phyloP scores from a whole-genome alignment of 2,113 vertebrate genomes.

The Odontesthes bonariensis region DNA sequence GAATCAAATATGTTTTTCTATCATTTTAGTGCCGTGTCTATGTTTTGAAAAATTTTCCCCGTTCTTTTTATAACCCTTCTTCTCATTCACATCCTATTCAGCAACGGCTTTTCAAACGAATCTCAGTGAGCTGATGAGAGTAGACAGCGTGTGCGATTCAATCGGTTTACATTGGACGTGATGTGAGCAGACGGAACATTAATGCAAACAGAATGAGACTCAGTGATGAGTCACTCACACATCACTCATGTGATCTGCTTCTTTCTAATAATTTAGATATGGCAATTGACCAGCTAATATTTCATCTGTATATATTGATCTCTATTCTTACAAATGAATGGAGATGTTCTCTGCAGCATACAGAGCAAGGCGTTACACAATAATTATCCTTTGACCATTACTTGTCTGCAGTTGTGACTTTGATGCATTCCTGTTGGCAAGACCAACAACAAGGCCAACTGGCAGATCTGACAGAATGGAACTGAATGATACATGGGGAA shows the following conservation, averaged over 20 bases:
- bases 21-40: slow-evolving; percentile 5
- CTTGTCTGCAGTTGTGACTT: slow-evolving; percentile 45
- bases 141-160: slow-evolving; percentile 61
- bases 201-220: slow-evolving; percentile 63
- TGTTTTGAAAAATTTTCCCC: slow-evolving; percentile 26
- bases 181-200: slow-evolving; percentile 66
- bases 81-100: slow-evolving; percentile 45
- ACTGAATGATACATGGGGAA: slow-evolving; percentile 28
- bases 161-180: slow-evolving; percentile 48
- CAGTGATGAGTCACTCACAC: slow-evolving; percentile 46
- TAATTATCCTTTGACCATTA: slow-evolving; percentile 48
- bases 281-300: slow-evolving; percentile 57
- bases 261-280: slow-evolving; percentile 64
- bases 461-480: slow-evolving; percentile 22
- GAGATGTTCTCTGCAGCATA: slow-evolving; percentile 36
- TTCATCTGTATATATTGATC: slow-evolving; percentile 59
- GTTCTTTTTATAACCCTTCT: neutral
- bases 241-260: slow-evolving; percentile 57
- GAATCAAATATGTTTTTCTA: slow-evolving; percentile 40
- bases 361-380: slow-evolving; percentile 20
- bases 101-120: slow-evolving; percentile 53
- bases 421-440: slow-evolving; percentile 37
- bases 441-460: slow-evolving; percentile 29
- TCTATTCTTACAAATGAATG: slow-evolving; percentile 48
- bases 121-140: slow-evolving; percentile 58